phyloP scores from a whole-genome alignment of 2,113 vertebrate genomes.

The Peucedramus taeniatus region DNA sequence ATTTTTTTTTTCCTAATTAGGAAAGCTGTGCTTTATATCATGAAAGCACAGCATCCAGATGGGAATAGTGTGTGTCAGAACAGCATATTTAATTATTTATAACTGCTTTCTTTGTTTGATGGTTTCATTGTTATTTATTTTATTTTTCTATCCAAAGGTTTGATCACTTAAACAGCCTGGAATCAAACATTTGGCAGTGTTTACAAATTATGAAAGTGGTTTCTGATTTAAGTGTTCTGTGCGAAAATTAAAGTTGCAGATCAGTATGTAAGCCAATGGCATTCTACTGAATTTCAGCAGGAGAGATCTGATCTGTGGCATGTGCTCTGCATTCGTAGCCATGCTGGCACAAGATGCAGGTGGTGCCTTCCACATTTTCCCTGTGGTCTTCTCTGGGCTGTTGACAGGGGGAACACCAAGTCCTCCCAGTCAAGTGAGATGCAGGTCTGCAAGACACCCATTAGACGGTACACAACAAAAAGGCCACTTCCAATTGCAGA shows the following conservation, averaged over 20 bases:
- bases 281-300: neutral
- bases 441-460: neutral
- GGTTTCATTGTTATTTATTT: neutral
- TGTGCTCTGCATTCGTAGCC: neutral
- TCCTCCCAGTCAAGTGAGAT: neutral
- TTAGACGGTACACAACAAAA: neutral
- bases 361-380: rapidly evolving
- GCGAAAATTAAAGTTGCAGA: neutral
- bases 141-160: neutral
- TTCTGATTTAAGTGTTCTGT: neutral
- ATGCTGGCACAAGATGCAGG: neutral
- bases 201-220: conserved; percentile 45
- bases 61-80: neutral
- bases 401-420: neutral
- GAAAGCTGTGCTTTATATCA: neutral
- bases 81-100: conserved; percentile 35
- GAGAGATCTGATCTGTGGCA: neutral
- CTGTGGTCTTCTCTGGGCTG: rapidly evolving
- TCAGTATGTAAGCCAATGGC: neutral
- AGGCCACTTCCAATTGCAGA: neutral
- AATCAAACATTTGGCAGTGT: conserved; percentile 26
- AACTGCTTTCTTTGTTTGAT: conserved; percentile 6
- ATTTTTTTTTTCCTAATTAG: neutral
- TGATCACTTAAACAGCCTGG: neutral
- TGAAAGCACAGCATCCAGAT: neutral